A percentile compares a stretch with the other conserved stretches of the same genome.
These are phyloP conservation scores for Deladenus siricidicola DNA, from an alignment of 2,888 invertebrate genomes.

Conservation along the genomic window DNA sequence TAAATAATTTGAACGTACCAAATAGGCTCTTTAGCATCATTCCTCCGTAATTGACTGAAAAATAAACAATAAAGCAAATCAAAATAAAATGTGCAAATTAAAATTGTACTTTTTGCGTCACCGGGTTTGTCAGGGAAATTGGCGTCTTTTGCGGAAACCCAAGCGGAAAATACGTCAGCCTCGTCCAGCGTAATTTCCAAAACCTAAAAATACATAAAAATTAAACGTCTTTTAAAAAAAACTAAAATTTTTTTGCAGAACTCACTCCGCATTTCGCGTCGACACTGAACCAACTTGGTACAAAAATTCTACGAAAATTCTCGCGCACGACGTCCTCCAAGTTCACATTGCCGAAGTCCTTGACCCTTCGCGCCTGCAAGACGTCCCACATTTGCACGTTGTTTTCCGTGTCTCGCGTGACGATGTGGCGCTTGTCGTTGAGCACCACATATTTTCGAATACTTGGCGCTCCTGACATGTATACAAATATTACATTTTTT, in stretches of 20 bases:
- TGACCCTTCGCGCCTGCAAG: slow-evolving; percentile 35
- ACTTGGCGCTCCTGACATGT: slow-evolving; percentile 72
- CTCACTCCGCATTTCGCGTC: slow-evolving; percentile 92
- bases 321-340: slow-evolving; percentile 80
- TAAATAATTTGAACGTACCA: background rate
- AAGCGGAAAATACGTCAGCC: slow-evolving; percentile 92
- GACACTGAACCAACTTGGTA: slow-evolving; percentile 97
- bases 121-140: slow-evolving; percentile 65
- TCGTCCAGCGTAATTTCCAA: slow-evolving; percentile 95
- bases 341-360: slow-evolving; percentile 68
- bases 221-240: background rate
- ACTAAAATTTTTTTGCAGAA: too few relatives aligned
- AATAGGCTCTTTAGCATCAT: slow-evolving; percentile 83
- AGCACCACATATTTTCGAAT: slow-evolving; percentile 83
- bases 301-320: slow-evolving; percentile 81
- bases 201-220: too few relatives aligned
- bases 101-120: slow-evolving; percentile 63
- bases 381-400: slow-evolving; percentile 88
- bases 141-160: slow-evolving; percentile 93
- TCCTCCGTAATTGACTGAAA: slow-evolving; percentile 82
- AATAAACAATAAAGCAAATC: background rate
- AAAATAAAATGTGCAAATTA: background rate
- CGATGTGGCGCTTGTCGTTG: slow-evolving; percentile 88
- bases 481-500: too few relatives aligned
- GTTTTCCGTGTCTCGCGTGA: slow-evolving; percentile 87